Evolutionary conservation across 1,140 invertebrate genomes (phyloP).

Genomic region (Doryteuthis pealeii): DNA sequence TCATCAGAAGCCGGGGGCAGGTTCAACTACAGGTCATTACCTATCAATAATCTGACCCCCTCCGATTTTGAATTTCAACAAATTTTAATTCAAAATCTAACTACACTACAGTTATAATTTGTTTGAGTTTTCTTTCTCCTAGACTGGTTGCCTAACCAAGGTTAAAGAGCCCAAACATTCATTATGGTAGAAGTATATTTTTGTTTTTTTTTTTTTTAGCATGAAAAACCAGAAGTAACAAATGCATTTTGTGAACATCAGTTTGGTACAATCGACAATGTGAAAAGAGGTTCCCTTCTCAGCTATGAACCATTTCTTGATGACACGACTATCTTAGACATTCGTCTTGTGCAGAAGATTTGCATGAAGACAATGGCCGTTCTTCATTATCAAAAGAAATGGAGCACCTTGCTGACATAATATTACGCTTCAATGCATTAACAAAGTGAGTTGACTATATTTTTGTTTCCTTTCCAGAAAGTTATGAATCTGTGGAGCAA

Average conservation of each 20-base stretch:
- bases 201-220: conserved; percentile 45
- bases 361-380: conserved; percentile 52
- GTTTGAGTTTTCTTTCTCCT: no score
- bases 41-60: no score
- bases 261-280: conserved; percentile 45
- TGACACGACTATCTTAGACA: conserved; percentile 51
- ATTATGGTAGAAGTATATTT: no score
- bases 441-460: conserved; percentile 46
- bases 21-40: no score
- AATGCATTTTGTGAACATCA: conserved; percentile 45
- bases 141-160: no score
- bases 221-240: conserved; percentile 37
- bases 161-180: no score
- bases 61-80: no score
- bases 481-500: no score
- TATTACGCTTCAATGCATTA: conserved; percentile 54
- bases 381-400: conserved; percentile 54
- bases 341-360: conserved; percentile 48
- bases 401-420: conserved; percentile 58
- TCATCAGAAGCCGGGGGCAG: no score
- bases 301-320: conserved; percentile 56
- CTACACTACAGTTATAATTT: no score
- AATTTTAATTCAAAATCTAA: no score
- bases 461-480: background rate
- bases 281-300: conserved; percentile 53